Conservation (phyloP, 2,797 vertebrate genomes). For the Pempheris klunzingeri region DNA sequence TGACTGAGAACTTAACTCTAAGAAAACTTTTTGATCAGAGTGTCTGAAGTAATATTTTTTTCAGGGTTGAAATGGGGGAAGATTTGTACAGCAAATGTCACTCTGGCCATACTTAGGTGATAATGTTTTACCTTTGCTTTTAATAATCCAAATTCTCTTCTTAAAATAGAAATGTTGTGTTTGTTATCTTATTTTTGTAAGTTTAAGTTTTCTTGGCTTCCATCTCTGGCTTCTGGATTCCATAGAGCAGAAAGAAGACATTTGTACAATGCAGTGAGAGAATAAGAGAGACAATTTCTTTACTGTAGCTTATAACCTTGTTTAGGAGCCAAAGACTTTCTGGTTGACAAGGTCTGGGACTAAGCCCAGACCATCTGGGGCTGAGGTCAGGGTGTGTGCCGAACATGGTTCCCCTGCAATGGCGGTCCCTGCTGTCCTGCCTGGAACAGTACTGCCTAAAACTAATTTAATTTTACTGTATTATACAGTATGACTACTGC, state of each 20-base stretch:
- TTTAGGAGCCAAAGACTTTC: no score
- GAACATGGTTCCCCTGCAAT: no score
- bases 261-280: neutral
- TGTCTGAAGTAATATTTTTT: neutral
- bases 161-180: neutral
- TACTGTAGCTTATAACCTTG: neutral
- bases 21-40: neutral
- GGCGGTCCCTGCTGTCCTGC: no score
- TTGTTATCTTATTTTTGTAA: neutral
- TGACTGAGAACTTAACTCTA: slow-evolving; percentile 21
- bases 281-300: neutral
- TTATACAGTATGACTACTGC: no score
- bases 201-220: neutral
- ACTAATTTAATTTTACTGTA: no score
- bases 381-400: no score
- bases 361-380: no score
- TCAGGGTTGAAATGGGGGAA: neutral
- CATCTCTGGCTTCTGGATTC: neutral
- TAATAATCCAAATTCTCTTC: no score
- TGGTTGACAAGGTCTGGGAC: no score
- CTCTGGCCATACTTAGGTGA: neutral
- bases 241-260: neutral
- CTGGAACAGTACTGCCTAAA: no score
- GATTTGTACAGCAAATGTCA: neutral
- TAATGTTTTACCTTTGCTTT: neutral